phyloP scores from a whole-genome alignment of 2,888 invertebrate genomes.

The Stictocephala bisonia region DNA sequence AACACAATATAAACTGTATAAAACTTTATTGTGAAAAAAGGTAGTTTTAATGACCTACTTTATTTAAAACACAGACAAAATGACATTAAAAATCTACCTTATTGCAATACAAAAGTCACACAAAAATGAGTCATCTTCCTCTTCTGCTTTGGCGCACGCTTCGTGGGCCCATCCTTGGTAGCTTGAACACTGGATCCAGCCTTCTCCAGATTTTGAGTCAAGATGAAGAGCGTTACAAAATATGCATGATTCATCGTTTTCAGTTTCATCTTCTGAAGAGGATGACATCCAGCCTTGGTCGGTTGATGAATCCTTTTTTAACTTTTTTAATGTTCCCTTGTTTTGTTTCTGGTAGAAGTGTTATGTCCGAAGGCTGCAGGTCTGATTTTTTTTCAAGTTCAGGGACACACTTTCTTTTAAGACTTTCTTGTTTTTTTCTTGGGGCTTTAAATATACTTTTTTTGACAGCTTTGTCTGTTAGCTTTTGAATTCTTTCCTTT shows the following conservation, averaged over 20 bases:
- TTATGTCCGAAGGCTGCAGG: too few species aligned
- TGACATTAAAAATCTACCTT: not conserved
- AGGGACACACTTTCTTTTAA: too few species aligned
- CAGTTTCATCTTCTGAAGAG: constrained; percentile 32
- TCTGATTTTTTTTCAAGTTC: too few species aligned
- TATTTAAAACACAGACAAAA: too few species aligned
- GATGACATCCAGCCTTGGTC: constrained; percentile 24
- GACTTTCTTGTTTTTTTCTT: not conserved
- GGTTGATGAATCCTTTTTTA: too few species aligned
- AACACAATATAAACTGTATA: too few species aligned
- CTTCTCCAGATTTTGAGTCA: constrained; percentile 11
- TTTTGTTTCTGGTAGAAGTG: too few species aligned
- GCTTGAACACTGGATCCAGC: constrained; percentile 36
- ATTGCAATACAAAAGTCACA: constrained; percentile 40
- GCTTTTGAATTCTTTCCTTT: constrained; percentile 25
- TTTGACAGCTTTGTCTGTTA: constrained; percentile 21
- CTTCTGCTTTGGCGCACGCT: constrained; percentile 42
- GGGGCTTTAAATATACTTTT: constrained; percentile 7
- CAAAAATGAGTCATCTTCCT: constrained; percentile 43
- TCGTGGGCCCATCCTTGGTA: constrained; percentile 43
- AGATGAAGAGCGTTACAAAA: constrained; percentile 41
- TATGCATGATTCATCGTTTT: constrained; percentile 32
- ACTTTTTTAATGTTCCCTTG: too few species aligned
- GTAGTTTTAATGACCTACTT: too few species aligned
- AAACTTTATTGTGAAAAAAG: too few species aligned